Evolutionary conservation across 2,888 invertebrate genomes (phyloP), one percentile per base, ranked within the genome.

Genomic region (Dascillus cervinus): DNA sequence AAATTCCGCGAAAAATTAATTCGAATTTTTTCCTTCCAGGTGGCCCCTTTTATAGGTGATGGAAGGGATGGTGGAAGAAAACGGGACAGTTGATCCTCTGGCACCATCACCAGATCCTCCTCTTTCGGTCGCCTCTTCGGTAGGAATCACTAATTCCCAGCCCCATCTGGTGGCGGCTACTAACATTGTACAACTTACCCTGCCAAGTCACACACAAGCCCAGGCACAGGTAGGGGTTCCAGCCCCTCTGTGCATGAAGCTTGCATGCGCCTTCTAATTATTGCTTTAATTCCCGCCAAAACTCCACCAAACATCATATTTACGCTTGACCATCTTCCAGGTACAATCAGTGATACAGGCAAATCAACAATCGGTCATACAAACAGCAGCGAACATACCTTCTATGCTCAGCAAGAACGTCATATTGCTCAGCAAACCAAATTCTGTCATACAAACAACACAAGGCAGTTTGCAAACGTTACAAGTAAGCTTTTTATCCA

Each of bases 271-370:
- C 13, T 29, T 17, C 4, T 13, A 8, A 21, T 26, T 2, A 11
- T 10, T 8, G 2, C n/a, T n/a, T n/a, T n/a, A 17, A 17, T 6
- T 17, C 17, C 6, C 6, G 17, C 17, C 6, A 17, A 17, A 6
- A 17, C 5, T 6, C 17, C 4, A 17, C 6, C 4, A 17, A 17
- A 6, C 6, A 17, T 6, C 24, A 11, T 12, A 9, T 9, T 24
- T 11, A 24, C 13, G 11, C 9, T 26, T 13, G 26, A 14, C n/a
- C 23, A 43, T 45, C 50, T 66, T 75, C 32, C 71, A 90, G 83
- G 89, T 89, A 45, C 92, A 94, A 67, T 90, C 92, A 53, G 94
- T 94, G 44, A 94, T 94, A 65, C 94, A 95, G 70, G 85, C 90
- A 44, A 91, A 90, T 66, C 91, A 91, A 64, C 91, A 91, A 62